These are phyloP conservation scores for Oryctolagus cuniculus DNA, from an alignment of 2,113 vertebrate species.

Conservation along the genomic window DNA sequence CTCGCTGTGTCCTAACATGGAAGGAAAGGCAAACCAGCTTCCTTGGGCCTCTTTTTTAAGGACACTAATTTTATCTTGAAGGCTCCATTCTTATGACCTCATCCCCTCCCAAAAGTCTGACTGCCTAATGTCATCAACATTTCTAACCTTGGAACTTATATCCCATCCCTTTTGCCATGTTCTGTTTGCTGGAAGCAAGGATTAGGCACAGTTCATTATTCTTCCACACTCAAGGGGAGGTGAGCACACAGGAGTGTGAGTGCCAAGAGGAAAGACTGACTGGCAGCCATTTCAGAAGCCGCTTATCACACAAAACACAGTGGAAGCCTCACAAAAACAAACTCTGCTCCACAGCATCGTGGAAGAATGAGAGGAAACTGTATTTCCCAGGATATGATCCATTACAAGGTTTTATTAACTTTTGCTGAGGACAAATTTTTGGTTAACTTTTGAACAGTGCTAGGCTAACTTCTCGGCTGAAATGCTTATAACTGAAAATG, in stretches of 20 bases:
- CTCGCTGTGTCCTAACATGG: background rate
- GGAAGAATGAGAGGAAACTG: background rate
- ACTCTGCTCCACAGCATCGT: too few species aligned
- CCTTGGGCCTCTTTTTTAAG: background rate
- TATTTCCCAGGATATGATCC: background rate
- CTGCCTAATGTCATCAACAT: background rate
- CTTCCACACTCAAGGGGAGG: background rate
- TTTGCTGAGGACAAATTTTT: background rate
- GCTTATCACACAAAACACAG: background rate
- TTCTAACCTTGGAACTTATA: background rate
- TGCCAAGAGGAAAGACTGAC: background rate
- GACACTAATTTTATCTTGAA: background rate
- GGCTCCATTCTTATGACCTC: background rate
- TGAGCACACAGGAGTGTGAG: background rate
- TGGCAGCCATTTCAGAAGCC: background rate
- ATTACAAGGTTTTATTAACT: background rate
- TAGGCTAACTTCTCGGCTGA: background rate
- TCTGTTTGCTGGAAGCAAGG: background rate
- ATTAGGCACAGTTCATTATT: background rate
- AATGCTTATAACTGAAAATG: background rate
- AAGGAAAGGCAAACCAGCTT: background rate
- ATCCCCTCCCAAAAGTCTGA: background rate
- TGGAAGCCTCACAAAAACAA: background rate
- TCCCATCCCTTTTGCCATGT: background rate
- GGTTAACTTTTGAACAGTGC: background rate